Conservation (phyloP, 1,140 invertebrate species). For the Magallana ariakensis region DNA sequence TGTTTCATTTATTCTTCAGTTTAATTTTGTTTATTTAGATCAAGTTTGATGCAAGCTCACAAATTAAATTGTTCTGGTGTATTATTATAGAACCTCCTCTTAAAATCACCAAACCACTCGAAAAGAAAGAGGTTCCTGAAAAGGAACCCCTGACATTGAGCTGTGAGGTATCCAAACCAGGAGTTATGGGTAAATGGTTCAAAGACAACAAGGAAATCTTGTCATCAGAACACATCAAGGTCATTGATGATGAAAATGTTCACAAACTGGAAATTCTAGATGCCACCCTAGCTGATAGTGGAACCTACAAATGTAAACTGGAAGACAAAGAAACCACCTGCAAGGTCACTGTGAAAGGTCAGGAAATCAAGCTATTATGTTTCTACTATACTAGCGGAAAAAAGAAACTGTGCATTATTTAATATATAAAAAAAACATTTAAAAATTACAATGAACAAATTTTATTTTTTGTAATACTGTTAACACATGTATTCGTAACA, state of each 20-base stretch:
- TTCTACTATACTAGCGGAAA: too few relatives aligned
- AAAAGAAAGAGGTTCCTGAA: slow-evolving; percentile 94
- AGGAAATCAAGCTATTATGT: neutral
- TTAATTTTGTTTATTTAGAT: neutral
- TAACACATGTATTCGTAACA: too few relatives aligned
- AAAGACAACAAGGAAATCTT: slow-evolving; percentile 87
- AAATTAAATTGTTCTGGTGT: neutral
- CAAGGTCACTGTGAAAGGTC: slow-evolving; percentile 74
- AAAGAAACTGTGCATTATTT: too few relatives aligned
- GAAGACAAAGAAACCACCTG: slow-evolving; percentile 72
- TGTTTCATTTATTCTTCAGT: neutral
- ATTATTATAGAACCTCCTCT: slow-evolving; percentile 84
- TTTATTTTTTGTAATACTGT: too few relatives aligned
- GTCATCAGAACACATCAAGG: slow-evolving; percentile 87
- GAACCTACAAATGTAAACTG: slow-evolving; percentile 72
- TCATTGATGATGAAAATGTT: slow-evolving; percentile 68
- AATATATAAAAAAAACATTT: too few relatives aligned
- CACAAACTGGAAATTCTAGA: slow-evolving; percentile 75
- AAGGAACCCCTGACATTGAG: slow-evolving; percentile 88
- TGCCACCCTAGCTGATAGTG: slow-evolving; percentile 70
- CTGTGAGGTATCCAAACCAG: slow-evolving; percentile 64
- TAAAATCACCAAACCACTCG: slow-evolving; percentile 96
- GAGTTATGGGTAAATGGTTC: slow-evolving; percentile 85
- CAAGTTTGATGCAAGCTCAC: neutral
- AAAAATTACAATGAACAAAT: too few relatives aligned